Conservation (phyloP, 2,888 invertebrate species). For the Hetaerina titia region DNA sequence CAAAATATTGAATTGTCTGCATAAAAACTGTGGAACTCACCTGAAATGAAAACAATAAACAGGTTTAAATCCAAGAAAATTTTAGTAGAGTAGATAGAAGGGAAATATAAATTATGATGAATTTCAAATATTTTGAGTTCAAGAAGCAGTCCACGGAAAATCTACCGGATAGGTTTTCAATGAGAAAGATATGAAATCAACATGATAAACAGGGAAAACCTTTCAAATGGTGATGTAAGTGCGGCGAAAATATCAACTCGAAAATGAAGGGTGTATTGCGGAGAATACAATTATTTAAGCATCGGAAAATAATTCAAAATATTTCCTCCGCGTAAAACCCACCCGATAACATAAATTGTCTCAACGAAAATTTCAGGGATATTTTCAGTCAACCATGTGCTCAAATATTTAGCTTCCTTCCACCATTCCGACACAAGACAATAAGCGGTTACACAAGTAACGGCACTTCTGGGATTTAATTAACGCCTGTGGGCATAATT, state of each 20-base stretch:
- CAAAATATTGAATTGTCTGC: background rate
- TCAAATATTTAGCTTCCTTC: background rate
- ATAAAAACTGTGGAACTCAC: background rate
- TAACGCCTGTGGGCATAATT: background rate
- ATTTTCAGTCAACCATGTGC: background rate
- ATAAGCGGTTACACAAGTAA: background rate
- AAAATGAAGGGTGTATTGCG: too few species aligned
- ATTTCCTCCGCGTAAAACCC: background rate
- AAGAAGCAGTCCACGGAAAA: too few species aligned
- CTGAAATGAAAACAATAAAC: background rate
- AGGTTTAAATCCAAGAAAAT: background rate
- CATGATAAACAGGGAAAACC: too few species aligned
- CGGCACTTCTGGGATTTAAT: background rate
- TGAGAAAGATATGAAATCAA: too few species aligned
- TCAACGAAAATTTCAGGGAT: too few species aligned
- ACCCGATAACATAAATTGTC: background rate
- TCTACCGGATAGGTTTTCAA: too few species aligned
- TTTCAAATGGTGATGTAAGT: too few species aligned
- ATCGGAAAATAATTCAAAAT: background rate
- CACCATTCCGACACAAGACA: background rate
- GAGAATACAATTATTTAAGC: too few species aligned
- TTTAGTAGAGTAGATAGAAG: background rate
- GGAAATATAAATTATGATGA: background rate
- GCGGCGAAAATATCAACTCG: too few species aligned
- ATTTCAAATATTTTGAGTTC: background rate